A percentile compares a stretch with the other conserved stretches of the same genome.
Conservation (phyloP, 2,797 vertebrate species). For the Sebastes minor region DNA sequence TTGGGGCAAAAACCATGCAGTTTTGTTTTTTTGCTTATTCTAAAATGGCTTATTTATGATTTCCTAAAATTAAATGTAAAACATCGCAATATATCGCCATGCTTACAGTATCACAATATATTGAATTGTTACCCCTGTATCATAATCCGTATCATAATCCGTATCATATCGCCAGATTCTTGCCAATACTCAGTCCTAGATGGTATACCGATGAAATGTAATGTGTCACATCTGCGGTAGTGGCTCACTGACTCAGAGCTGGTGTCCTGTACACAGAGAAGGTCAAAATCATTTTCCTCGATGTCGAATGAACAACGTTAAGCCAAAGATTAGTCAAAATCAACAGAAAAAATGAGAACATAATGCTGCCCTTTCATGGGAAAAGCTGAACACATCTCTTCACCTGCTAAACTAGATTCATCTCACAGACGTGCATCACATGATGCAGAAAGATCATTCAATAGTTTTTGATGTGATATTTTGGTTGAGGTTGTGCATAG, state of each 20-base stretch:
- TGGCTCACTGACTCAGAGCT: not conserved
- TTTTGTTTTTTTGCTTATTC: too few species aligned
- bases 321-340: constrained; percentile 30
- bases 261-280: not conserved
- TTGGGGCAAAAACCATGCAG: too few species aligned
- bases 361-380: constrained; percentile 12
- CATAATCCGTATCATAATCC: too few species aligned
- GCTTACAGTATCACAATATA: too few species aligned
- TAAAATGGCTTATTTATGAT: too few species aligned
- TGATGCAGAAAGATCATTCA: not conserved
- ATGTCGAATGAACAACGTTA: constrained; percentile 34
- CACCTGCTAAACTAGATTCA: constrained; percentile 15
- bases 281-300: not conserved
- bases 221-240: not conserved
- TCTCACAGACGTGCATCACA: constrained; percentile 3
- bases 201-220: not conserved
- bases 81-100: too few species aligned
- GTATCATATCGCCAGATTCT: too few species aligned
- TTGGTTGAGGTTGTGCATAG: not conserved
- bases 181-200: not conserved
- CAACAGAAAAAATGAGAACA: not conserved
- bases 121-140: too few species aligned
- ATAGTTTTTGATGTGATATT: not conserved
- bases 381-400: constrained; percentile 4
- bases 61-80: too few species aligned